phyloP scores from a whole-genome alignment of 2,888 invertebrate species.

The Caenorhabditis uteleia region DNA sequence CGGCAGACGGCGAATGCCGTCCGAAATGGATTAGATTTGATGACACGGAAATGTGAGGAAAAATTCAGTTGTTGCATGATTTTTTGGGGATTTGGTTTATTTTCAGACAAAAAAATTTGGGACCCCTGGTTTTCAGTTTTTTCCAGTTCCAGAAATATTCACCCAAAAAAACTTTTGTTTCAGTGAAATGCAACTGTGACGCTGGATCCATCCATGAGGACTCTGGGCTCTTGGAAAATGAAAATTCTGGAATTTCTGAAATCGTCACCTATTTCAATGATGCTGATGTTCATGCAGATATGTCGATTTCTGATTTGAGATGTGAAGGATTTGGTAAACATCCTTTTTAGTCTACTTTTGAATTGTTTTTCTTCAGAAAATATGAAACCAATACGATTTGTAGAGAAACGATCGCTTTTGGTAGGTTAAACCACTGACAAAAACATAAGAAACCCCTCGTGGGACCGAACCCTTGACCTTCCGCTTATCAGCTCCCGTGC shows the following conservation, averaged over 20 bases:
- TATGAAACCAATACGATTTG: constrained; percentile 27
- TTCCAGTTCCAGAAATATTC: not conserved
- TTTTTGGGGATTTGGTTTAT: too few species aligned
- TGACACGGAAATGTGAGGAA: not conserved
- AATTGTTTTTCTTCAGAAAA: constrained; percentile 5
- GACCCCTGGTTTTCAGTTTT: too few species aligned
- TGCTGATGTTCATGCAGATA: constrained; percentile 40
- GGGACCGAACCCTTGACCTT: too few species aligned
- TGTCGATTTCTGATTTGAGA: constrained; percentile 53
- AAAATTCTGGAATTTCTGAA: constrained; percentile 48
- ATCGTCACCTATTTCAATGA: constrained; percentile 44
- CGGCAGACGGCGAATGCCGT: not conserved
- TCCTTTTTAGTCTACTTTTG: not conserved
- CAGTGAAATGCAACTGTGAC: constrained; percentile 58
- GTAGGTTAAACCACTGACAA: constrained; percentile 1
- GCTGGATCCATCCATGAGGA: constrained; percentile 41
- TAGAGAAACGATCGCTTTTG: constrained; percentile 13
- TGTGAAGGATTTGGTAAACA: constrained; percentile 53
- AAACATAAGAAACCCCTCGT: too few species aligned
- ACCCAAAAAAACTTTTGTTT: not conserved
- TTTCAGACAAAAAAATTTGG: too few species aligned
- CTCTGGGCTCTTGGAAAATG: constrained; percentile 43
- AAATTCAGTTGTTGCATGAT: constrained; percentile 9
- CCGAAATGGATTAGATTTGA: not conserved
- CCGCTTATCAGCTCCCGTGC: too few species aligned